Conservation (phyloP, 2,113 vertebrate species). For the Megaleporinus macrocephalus region DNA sequence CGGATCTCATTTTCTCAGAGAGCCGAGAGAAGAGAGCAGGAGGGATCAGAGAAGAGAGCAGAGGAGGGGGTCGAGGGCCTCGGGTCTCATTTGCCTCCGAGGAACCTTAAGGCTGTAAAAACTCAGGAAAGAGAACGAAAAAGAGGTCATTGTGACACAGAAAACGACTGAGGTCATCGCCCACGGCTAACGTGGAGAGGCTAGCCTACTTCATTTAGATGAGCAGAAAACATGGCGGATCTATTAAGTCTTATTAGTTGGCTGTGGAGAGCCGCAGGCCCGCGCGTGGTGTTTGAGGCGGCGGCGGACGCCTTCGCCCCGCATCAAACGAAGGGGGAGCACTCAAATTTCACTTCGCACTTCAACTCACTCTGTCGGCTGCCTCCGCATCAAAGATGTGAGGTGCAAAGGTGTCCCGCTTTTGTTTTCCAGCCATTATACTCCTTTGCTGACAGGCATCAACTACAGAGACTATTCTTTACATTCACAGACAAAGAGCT, state of each 20-base stretch:
- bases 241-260: constrained; percentile 11
- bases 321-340: background rate
- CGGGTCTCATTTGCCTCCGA: constrained; percentile 39
- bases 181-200: constrained; percentile 3
- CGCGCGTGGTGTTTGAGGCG: background rate
- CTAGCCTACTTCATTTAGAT: constrained; percentile 31
- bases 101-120: constrained; percentile 46
- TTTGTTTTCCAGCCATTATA: constrained; percentile 11
- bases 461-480: background rate
- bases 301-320: background rate
- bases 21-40: constrained; percentile 19
- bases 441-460: constrained; percentile 1
- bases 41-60: constrained; percentile 22
- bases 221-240: constrained; percentile 29
- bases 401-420: constrained; percentile 5
- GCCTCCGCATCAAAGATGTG: background rate
- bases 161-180: constrained; percentile 52
- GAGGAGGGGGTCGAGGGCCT: constrained; percentile 32
- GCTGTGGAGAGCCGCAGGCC: background rate
- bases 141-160: constrained; percentile 54
- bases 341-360: background rate
- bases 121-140: constrained; percentile 39
- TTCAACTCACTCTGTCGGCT: background rate
- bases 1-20: constrained; percentile 45
- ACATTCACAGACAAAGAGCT: background rate